Base-by-base conservation (phyloP, 64 coral and sea anemone species). In the Cladopsammia gracilis region DNA sequence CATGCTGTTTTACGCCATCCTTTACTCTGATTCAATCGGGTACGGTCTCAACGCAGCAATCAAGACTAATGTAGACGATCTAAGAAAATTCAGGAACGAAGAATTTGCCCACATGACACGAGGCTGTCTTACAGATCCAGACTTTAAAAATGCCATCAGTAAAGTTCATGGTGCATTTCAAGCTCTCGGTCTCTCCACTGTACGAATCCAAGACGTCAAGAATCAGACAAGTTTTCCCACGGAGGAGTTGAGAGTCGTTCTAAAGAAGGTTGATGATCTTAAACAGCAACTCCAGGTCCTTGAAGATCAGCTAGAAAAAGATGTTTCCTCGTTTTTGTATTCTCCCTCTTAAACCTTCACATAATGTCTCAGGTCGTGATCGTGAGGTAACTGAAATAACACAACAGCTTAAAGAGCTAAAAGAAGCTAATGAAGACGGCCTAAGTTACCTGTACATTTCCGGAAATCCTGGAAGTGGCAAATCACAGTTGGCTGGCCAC, bases 141-240 rank as follows among this genome's bases (percentile, higher is more conserved):
- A 76, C 20, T 91, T 83, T 56, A 62, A 91, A 49, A 18, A 48
- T 19, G 18, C 48, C 53, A 82, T 91, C 43, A 25, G 68, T 13
- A 72, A 83, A 16, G 89, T 84, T 20, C 51, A 52, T 51, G 71
- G 6, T 25, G 76, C 89, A 70, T 91, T 91, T 61, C 51, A 49
- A 26, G 45, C 14, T 57, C 25, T 91, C 65, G 83, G 83, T 13
- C 70, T 92, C 7, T 69, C 52, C 52, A 83, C 69, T 49, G 10
- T n/a, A 15, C 25, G 23, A 23, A 75, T 92, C 45, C 78, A 86
- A 8, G 90, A 86, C 44, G 60, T 92, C 12, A 73, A 62, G 64
- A 73, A 83, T 13, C 77, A 91, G 64, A 91, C 49, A 46, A 91
- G 78, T 45, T 91, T 91, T 58, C 78, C 66, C 54, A 92, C 90